Conservation (phyloP, 2,888 invertebrate species). For the Antitype chi region DNA sequence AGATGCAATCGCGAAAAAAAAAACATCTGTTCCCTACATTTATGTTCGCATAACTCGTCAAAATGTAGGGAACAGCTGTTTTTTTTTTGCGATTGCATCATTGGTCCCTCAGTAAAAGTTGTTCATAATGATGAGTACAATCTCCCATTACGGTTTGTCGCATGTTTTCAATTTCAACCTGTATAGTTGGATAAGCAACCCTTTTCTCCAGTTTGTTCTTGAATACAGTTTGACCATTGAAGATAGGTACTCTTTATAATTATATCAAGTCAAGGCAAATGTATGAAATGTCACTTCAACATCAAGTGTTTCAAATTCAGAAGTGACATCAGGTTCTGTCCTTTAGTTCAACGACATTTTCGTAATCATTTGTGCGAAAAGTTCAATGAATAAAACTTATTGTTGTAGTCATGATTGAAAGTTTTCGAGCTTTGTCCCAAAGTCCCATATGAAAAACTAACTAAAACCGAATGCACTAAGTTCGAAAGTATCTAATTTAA, state of each 20-base stretch:
- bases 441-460: neutral
- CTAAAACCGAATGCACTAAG: neutral
- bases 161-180: no score
- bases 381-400: neutral
- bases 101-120: no score
- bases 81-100: no score
- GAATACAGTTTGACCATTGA: neutral
- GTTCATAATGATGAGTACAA: no score
- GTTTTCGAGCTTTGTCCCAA: neutral
- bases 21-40: no score
- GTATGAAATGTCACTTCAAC: neutral
- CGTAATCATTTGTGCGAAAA: constrained; percentile 1
- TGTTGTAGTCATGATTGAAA: neutral
- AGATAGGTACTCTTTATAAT: neutral
- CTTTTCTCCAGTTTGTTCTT: neutral
- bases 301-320: neutral
- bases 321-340: neutral
- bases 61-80: no score
- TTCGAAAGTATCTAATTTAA: neutral
- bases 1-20: no score
- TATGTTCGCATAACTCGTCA: no score
- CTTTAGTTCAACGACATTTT: neutral
- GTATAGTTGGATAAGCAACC: neutral
- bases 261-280: neutral
- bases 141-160: no score